Conservation (phyloP, 1,140 invertebrate species). For the Delia radicum region DNA sequence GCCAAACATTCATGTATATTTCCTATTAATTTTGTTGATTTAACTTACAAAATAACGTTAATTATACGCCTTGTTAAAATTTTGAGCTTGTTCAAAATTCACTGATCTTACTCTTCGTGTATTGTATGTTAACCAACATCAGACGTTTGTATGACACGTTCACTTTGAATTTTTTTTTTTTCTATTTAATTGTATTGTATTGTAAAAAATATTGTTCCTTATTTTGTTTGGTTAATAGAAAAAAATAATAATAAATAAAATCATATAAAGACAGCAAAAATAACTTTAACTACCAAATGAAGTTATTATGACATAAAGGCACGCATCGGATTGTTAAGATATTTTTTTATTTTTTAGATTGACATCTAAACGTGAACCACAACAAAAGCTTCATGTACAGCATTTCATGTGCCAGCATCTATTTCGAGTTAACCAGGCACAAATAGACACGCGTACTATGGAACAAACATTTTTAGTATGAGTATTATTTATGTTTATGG, state of each 20-base stretch:
- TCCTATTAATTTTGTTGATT: background rate
- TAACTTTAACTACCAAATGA: background rate
- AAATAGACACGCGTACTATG: background rate
- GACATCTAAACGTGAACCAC: background rate
- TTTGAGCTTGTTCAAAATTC: background rate
- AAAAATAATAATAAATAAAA: background rate
- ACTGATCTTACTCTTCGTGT: background rate
- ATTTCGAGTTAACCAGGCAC: background rate
- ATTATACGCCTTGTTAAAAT: background rate
- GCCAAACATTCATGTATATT: background rate
- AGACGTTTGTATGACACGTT: constrained; percentile 1
- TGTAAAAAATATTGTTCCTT: too few species aligned
- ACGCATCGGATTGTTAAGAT: background rate
- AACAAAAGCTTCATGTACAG: background rate
- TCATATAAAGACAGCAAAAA: background rate
- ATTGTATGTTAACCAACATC: background rate
- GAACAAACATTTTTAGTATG: background rate
- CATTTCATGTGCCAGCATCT: background rate
- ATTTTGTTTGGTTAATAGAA: background rate
- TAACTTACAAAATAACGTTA: background rate
- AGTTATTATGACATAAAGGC: constrained; percentile 4
- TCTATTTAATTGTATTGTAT: too few species aligned
- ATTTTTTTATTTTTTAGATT: background rate
- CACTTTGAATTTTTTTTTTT: background rate
- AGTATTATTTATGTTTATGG: too few species aligned